Evolutionary conservation across 2,113 vertebrate species (phyloP), one percentile per base, ranked within the genome.

Genomic region (Polyodon spathula): DNA sequence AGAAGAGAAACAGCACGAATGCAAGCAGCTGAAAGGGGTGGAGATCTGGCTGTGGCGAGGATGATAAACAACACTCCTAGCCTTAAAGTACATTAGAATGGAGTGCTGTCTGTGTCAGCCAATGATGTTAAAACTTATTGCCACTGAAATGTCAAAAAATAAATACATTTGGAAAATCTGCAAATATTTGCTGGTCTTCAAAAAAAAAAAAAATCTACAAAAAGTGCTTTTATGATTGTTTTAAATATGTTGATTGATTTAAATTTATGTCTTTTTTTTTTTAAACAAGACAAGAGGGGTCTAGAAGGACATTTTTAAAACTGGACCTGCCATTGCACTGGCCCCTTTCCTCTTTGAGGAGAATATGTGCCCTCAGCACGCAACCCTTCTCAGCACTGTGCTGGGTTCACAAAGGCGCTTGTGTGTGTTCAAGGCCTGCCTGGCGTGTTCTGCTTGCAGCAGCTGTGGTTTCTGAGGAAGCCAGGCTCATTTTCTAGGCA

Each of bases 331-430:
- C 27, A 27, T 27, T 27, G 27, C 27, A 27, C 27, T 27, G 63
- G 65, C 27, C 27, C 27, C 69, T 56, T 71, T 43, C 68, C 75
- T 69, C 73, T 40, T 76, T 60, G 68, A 72, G 73, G 77, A 72
- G 66, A 67, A 73, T 66, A 64, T 56, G 40, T 67, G 78, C 78
- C 82, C 74, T 76, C 73, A 62, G 59, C 77, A 67, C 57, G 73
- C 76, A 71, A 70, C 60, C 71, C 81, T 78, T 74, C 76, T 27
- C 66, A 56, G 68, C 64, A 63, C 60, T 69, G 71, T 73, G 77
- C 78, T 76, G 80, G 76, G 75, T 84, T 81, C 81, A 82, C 86
- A 87, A 88, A 84, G 77, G 76, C 82, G 76, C 85, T 79, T 88
- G 86, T 87, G 86, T 77, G 68, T 75, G 78, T 77, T 71, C 79